Conservation (phyloP, 2,797 vertebrate genomes). For the Propithecus perrieri region DNA sequence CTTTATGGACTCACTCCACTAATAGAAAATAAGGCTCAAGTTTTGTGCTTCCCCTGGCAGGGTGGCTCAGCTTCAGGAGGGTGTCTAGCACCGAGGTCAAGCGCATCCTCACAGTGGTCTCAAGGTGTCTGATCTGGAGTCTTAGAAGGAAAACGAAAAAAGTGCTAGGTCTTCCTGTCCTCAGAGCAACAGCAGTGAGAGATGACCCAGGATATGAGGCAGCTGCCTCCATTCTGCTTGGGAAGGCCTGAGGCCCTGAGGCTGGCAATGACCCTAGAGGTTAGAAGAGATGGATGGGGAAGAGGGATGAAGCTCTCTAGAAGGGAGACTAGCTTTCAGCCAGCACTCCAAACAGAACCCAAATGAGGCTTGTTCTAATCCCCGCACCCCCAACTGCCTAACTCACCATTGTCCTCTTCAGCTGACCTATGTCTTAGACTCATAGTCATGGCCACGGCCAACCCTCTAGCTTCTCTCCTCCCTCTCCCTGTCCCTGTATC, state of each 20-base stretch:
- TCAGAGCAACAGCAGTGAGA: neutral
- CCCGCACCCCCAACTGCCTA: neutral
- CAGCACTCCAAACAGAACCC: neutral
- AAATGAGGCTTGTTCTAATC: neutral
- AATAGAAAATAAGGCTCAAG: conserved; percentile 22
- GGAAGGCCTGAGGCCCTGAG: neutral
- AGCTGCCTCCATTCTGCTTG: neutral
- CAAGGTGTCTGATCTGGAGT: neutral
- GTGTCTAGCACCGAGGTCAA: neutral
- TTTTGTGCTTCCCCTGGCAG: neutral
- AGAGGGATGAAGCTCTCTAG: neutral
- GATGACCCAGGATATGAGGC: neutral
- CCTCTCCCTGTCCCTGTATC: neutral
- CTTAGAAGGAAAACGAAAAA: neutral
- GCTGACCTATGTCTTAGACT: neutral
- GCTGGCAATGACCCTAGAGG: neutral
- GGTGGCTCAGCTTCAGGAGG: neutral
- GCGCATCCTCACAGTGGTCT: neutral
- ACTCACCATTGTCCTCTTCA: neutral
- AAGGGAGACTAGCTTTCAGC: neutral
- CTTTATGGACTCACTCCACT: conserved; percentile 35
- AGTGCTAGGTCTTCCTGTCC: neutral
- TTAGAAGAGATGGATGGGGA: neutral
- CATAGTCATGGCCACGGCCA: neutral
- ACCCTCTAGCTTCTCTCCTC: neutral